Base-by-base conservation (phyloP, 2,797 vertebrate genomes). In the Distichodus sexfasciatus region DNA sequence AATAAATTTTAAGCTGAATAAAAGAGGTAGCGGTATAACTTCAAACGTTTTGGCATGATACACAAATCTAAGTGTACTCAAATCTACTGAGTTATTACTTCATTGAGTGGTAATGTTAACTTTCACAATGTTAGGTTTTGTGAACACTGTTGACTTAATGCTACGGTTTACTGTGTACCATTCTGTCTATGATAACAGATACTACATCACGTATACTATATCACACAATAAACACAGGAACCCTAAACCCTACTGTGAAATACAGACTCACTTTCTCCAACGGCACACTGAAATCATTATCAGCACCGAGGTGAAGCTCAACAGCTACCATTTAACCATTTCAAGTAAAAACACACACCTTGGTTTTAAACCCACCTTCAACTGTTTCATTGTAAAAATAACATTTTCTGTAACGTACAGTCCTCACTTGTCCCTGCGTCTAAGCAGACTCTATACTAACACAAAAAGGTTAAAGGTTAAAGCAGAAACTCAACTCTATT, bases 281-380 rank as follows among this genome's bases (percentile, higher is more conserved):
- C 66, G 26, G 72, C 84, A 84, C 35, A 54, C 63, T 83, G 79
- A 81, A 85, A 81, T 76, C 68, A 85, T 84, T 85, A 83, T 14
- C 76, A 77, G 53, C 78, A n/a, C 50, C 71, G 41, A 57, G 66
- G 81, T 79, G 63, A 59, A 74, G 81, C 51, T 68, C 76, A 80
- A 79, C 74, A 78, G 79, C 66, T 77, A 76, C 79, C 70, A 53
- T 81, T 79, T 67, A 82, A 64, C 64, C 7, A 41, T 64, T 66
- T 71, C 31, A 76, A 81, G 71, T 75, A 74, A 77, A 83, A 79
- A 58, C 75, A 57, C 66, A 47, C 64, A 53, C 68, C 55, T 58
- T 33, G 40, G 69, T 64, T 69, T 41, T 74, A 74, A 80, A 65
- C 43, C 60, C 64, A 55, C 38, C 28, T 68, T 79, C 60, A 71